Conservation (phyloP, 2,113 vertebrate species). For the Cettia cetti region DNA sequence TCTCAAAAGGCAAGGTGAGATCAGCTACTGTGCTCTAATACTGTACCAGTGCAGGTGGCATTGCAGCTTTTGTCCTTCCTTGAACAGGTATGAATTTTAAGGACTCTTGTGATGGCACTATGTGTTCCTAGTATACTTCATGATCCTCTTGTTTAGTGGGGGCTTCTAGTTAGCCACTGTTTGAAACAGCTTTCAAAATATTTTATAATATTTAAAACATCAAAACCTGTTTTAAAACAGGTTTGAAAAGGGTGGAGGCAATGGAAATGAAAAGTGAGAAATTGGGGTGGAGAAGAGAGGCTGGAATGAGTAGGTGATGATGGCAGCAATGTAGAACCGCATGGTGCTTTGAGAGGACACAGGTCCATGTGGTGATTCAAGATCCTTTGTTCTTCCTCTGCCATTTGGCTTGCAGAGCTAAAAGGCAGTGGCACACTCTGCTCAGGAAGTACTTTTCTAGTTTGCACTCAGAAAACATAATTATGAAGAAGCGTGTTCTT, state of each 20-base stretch:
- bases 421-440: neutral
- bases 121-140: neutral
- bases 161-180: neutral
- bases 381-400: neutral
- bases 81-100: neutral
- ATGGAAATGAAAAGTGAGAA: neutral
- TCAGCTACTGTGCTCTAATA: neutral
- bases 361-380: neutral
- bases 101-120: neutral
- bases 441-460: neutral
- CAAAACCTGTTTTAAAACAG: conserved; percentile 10
- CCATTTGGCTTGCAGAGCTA: neutral
- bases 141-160: neutral
- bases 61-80: neutral
- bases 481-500: neutral
- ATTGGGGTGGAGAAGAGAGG: neutral
- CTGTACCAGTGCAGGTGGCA: neutral
- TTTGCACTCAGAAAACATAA: neutral
- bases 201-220: neutral
- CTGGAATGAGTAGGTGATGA: neutral
- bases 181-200: neutral
- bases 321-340: neutral
- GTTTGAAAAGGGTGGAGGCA: neutral
- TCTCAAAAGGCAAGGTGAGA: neutral
- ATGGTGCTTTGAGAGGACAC: neutral